Evolutionary conservation across 2,797 vertebrate genomes (phyloP).

Genomic region (Cynodonichthys magdalenae): DNA sequence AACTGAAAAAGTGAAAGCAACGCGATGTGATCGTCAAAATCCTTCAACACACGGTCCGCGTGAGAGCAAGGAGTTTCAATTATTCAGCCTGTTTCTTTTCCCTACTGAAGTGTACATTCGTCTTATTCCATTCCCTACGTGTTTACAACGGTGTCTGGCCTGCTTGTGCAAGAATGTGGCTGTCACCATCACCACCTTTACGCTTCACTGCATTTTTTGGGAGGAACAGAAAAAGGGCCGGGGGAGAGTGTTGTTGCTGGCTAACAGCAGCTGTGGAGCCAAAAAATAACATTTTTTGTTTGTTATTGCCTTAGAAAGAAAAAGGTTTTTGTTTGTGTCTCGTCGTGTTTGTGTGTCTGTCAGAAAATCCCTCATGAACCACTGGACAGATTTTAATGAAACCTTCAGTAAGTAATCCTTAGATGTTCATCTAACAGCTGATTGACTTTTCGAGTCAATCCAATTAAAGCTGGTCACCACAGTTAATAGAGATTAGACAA

Average conservation of each 20-base stretch:
- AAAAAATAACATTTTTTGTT: slow-evolving; percentile 40
- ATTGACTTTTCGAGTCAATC: too few relatives aligned
- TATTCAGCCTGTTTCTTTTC: slow-evolving; percentile 75
- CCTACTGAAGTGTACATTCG: slow-evolving; percentile 74
- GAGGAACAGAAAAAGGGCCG: slow-evolving; percentile 41
- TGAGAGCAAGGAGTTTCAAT: slow-evolving; percentile 71
- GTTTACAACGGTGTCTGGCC: slow-evolving; percentile 75
- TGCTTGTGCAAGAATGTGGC: slow-evolving; percentile 62
- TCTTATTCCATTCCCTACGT: slow-evolving; percentile 65
- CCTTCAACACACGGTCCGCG: slow-evolving; percentile 67
- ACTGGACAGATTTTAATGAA: too few relatives aligned
- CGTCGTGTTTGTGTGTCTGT: too few relatives aligned
- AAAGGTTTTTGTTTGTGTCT: too few relatives aligned
- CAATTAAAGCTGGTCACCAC: too few relatives aligned
- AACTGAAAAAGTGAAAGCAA: slow-evolving; percentile 72
- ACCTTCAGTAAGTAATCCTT: too few relatives aligned
- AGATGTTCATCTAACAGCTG: too few relatives aligned
- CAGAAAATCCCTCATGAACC: too few relatives aligned
- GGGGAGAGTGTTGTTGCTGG: slow-evolving; percentile 39
- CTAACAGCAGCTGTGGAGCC: slow-evolving; percentile 48
- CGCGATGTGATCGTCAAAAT: slow-evolving; percentile 70
- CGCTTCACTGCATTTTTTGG: slow-evolving; percentile 59
- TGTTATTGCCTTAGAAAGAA: too few relatives aligned
- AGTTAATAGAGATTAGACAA: too few relatives aligned
- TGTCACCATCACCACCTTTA: slow-evolving; percentile 73